A percentile compares a stretch with the other conserved stretches of the same genome.
Conservation (phyloP, 2,113 vertebrate genomes). For the Thalassoma bifasciatum region DNA sequence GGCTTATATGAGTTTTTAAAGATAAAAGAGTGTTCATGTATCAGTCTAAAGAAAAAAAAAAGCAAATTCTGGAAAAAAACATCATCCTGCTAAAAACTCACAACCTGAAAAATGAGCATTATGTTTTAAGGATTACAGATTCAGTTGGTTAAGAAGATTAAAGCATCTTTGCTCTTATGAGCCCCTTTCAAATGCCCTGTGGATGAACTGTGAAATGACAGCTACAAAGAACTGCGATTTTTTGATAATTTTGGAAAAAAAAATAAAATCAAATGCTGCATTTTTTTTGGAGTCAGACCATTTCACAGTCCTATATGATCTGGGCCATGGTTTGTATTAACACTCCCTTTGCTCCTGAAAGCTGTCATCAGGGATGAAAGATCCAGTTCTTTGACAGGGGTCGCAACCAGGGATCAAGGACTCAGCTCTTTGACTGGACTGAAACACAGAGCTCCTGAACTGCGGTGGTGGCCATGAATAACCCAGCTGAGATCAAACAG, state of each 20-base stretch:
- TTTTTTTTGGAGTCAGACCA: background rate
- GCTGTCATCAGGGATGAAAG: slow-evolving; percentile 29
- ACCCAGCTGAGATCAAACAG: slow-evolving; percentile 29
- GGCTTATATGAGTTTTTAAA: slow-evolving; percentile 47
- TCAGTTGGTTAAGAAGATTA: slow-evolving; percentile 44
- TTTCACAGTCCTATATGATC: background rate
- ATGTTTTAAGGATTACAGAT: slow-evolving; percentile 40
- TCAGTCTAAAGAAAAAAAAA: slow-evolving; percentile 19
- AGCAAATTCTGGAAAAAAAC: slow-evolving; percentile 1
- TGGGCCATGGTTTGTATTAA: background rate
- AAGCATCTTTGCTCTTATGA: slow-evolving; percentile 26
- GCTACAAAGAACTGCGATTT: background rate
- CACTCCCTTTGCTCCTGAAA: slow-evolving; percentile 1
- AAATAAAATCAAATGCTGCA: background rate
- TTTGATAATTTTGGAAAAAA: background rate
- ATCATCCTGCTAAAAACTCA: slow-evolving; percentile 33
- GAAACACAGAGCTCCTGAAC: background rate
- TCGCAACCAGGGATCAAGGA: slow-evolving; percentile 32
- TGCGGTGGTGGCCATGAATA: background rate
- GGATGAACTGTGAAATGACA: slow-evolving; percentile 26
- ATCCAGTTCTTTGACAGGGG: slow-evolving; percentile 33
- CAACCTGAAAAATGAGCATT: slow-evolving; percentile 35
- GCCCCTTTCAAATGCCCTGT: slow-evolving; percentile 8
- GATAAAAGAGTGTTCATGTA: slow-evolving; percentile 11
- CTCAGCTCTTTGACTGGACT: slow-evolving; percentile 8